These are phyloP conservation scores for Tenebrosternarchus preto DNA, from an alignment of 2,113 vertebrate species.

Conservation along the genomic window DNA sequence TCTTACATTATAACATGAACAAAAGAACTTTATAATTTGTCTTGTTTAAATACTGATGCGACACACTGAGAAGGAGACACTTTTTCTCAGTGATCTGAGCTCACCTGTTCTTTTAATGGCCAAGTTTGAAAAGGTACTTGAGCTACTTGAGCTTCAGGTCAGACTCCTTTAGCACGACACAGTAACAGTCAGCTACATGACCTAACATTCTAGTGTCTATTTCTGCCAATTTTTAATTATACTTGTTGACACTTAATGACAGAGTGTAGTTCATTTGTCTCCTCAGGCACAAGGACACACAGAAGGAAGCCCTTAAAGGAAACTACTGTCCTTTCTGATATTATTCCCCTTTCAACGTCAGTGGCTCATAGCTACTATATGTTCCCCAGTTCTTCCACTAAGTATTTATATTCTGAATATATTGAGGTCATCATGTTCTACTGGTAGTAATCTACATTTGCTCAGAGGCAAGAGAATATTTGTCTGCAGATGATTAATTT, in stretches of 20 bases:
- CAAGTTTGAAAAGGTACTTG: constrained; percentile 28
- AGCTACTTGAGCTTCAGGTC: constrained; percentile 41
- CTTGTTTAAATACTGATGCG: neutral
- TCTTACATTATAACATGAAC: neutral
- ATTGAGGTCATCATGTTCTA: constrained; percentile 41
- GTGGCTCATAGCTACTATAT: constrained; percentile 7
- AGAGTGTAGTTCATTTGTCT: constrained; percentile 49
- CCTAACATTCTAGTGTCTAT: constrained; percentile 31
- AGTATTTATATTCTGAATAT: constrained; percentile 37
- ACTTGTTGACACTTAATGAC: constrained; percentile 52
- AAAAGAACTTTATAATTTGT: neutral
- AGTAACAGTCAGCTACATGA: constrained; percentile 38
- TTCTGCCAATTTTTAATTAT: constrained; percentile 52
- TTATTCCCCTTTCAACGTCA: constrained; percentile 21
- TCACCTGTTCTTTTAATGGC: constrained; percentile 28
- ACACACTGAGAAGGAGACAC: constrained; percentile 3
- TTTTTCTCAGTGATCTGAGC: neutral
- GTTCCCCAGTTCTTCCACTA: constrained; percentile 24
- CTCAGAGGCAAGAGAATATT: constrained; percentile 17
- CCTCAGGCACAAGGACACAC: constrained; percentile 31
- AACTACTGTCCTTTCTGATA: constrained; percentile 35
- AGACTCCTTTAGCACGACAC: constrained; percentile 29
- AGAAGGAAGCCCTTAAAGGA: constrained; percentile 28
- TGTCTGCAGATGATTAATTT: constrained; percentile 4
- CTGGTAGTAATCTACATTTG: constrained; percentile 42